These are phyloP conservation scores for Scotopteryx bipunctaria DNA, from an alignment of 2,888 invertebrate species.

Conservation along the genomic window DNA sequence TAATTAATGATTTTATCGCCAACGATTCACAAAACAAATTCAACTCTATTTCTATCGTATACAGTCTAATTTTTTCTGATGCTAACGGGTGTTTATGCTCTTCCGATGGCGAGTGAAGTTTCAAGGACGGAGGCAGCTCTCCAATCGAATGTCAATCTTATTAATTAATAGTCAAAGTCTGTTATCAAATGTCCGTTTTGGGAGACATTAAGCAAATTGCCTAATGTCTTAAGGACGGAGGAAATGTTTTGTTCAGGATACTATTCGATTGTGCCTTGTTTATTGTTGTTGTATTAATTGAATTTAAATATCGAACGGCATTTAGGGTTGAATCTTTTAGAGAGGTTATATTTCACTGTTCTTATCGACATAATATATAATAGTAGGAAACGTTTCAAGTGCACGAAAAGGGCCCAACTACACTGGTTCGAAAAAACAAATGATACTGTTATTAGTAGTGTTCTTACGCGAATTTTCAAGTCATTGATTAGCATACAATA, in stretches of 20 bases:
- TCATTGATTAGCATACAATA: too few species aligned
- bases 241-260: conserved; percentile 33
- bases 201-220: conserved; percentile 77
- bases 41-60: neutral
- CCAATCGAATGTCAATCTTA: conserved; percentile 56
- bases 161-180: conserved; percentile 43
- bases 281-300: conserved; percentile 40
- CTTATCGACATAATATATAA: too few species aligned
- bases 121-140: conserved; percentile 27
- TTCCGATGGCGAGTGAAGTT: conserved; percentile 16
- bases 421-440: too few species aligned
- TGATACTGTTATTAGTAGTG: too few species aligned
- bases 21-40: neutral
- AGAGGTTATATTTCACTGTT: too few species aligned
- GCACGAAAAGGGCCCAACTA: too few species aligned
- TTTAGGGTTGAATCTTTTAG: conserved; percentile 9
- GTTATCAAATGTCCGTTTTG: conserved; percentile 39
- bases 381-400: too few species aligned
- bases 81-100: conserved; percentile 8
- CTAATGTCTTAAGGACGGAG: conserved; percentile 57
- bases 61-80: conserved; percentile 1
- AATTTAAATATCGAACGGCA: conserved; percentile 34
- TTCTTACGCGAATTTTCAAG: too few species aligned
- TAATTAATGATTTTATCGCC: conserved; percentile 37
- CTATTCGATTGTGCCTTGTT: conserved; percentile 50